These are phyloP conservation scores for Tonatia bakeri DNA, from an alignment of 2,113 vertebrate species.

Conservation along the genomic window DNA sequence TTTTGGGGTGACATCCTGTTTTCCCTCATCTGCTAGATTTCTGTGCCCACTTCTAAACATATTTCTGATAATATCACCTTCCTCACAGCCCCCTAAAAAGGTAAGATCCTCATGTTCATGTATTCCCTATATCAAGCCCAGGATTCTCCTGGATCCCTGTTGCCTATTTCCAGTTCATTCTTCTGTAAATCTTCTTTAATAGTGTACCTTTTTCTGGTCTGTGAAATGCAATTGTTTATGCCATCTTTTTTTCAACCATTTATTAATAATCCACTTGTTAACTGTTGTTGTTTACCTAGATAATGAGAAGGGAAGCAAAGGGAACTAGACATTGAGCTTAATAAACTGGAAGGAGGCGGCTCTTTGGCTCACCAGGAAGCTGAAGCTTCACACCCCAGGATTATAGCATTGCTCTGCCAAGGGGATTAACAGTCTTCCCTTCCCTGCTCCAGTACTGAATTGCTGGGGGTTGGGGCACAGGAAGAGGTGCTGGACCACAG, in stretches of 20 bases:
- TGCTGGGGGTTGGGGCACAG: no score
- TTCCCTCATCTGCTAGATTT: not conserved
- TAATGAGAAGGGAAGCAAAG: no score
- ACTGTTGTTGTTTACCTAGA: no score
- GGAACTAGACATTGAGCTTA: no score
- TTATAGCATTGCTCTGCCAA: no score
- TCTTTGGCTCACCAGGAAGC: no score
- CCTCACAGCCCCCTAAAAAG: not conserved
- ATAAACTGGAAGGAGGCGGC: no score
- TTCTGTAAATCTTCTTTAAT: not conserved
- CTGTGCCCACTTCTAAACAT: not conserved
- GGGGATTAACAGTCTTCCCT: no score
- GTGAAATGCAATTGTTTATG: not conserved
- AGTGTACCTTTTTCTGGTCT: not conserved
- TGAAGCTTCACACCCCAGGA: no score
- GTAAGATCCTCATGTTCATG: not conserved
- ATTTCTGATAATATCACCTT: not conserved
- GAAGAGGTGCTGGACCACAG: no score
- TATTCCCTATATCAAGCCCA: not conserved
- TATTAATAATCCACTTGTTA: not conserved
- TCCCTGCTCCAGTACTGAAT: no score
- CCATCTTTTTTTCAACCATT: not conserved
- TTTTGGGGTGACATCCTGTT: not conserved
- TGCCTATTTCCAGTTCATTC: not conserved
- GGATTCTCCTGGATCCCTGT: not conserved